phyloP scores from a whole-genome alignment of 2,113 vertebrate genomes.

The Protobothrops mucrosquamatus region DNA sequence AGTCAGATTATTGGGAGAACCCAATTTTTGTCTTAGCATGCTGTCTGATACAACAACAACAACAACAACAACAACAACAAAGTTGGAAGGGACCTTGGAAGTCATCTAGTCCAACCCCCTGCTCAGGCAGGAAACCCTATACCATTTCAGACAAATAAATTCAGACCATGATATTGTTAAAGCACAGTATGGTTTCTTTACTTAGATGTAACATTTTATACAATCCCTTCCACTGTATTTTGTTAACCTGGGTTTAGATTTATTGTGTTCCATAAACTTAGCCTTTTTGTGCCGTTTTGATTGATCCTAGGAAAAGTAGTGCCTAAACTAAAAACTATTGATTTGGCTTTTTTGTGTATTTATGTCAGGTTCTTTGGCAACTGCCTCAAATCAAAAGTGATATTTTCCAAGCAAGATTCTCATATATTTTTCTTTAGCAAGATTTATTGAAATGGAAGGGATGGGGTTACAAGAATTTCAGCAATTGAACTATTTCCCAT shows the following conservation, averaged over 20 bases:
- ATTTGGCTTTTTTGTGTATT: not conserved
- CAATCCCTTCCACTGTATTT: not conserved
- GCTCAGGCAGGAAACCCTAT: no score
- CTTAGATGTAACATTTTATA: not conserved
- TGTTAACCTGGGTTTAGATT: not conserved
- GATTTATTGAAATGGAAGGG: not conserved
- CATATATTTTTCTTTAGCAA: not conserved
- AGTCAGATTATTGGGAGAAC: not conserved
- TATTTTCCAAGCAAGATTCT: not conserved
- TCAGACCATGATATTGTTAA: not conserved
- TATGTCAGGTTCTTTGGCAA: not conserved
- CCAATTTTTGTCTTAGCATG: not conserved
- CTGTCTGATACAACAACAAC: not conserved
- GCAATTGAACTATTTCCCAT: not conserved
- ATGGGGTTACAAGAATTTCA: not conserved
- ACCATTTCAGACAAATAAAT: no score
- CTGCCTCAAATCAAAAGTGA: not conserved
- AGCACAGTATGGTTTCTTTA: not conserved
- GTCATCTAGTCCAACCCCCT: no score
- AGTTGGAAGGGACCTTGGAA: no score
- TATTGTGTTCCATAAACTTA: not conserved
- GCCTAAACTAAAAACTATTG: not conserved
- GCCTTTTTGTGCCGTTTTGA: not conserved
- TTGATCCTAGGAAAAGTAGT: not conserved
- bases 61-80: no score